Conservation (phyloP, 2,888 invertebrate species). For the Phaonia tiefii region DNA sequence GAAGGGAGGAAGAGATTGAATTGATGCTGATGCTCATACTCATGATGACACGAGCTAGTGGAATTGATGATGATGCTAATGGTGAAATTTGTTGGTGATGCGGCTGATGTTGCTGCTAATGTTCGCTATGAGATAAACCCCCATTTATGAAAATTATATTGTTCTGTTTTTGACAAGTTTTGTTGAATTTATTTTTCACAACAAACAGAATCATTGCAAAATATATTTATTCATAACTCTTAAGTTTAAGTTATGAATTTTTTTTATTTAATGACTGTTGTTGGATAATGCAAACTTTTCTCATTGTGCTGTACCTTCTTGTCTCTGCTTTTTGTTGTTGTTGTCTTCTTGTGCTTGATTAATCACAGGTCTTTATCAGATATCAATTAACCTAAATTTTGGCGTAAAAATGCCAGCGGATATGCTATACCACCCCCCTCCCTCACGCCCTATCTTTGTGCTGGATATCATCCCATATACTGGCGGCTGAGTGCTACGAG, state of each 20-base stretch:
- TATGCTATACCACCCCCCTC: neutral
- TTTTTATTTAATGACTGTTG: slow-evolving; percentile 1
- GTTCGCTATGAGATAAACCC: slow-evolving; percentile 1
- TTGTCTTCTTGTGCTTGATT: slow-evolving; percentile 35
- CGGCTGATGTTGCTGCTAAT: neutral
- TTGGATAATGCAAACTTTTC: neutral
- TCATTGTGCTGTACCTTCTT: neutral
- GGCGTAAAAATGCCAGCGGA: neutral
- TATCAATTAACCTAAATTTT: slow-evolving; percentile 62
- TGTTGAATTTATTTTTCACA: neutral
- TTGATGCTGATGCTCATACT: no score
- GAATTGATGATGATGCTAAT: slow-evolving; percentile 5
- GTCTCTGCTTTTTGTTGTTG: neutral
- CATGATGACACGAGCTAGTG: no score
- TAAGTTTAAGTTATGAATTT: neutral
- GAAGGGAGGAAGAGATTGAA: no score
- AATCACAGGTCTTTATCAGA: slow-evolving; percentile 56
- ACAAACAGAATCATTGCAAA: neutral
- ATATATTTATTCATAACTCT: slow-evolving; percentile 9
- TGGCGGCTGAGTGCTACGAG: no score
- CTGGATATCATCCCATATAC: no score
- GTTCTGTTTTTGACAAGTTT: slow-evolving; percentile 48
- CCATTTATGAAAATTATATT: slow-evolving; percentile 46
- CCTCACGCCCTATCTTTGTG: no score
- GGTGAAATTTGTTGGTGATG: neutral